Conservation (phyloP, 2,113 vertebrate genomes). For the Platysternon megacephalum region DNA sequence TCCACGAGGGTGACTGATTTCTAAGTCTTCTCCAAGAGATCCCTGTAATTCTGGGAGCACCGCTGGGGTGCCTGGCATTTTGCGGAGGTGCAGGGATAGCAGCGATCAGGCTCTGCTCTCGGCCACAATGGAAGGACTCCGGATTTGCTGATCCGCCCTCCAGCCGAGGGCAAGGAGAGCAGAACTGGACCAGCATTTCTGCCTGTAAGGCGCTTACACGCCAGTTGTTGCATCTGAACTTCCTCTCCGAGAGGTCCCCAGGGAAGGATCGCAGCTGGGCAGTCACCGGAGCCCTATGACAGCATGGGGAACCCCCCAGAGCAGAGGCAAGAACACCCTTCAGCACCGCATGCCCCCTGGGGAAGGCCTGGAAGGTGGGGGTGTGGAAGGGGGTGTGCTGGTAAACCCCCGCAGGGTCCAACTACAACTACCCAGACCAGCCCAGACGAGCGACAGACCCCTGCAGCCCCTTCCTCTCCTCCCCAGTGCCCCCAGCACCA, state of each 20-base stretch:
- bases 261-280: not conserved
- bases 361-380: not conserved
- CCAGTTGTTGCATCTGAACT: not conserved
- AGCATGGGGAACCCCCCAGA: not conserved
- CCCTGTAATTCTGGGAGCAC: not conserved
- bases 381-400: not conserved
- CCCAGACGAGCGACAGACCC: not conserved
- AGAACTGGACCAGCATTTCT: not conserved
- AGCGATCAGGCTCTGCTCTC: not conserved
- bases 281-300: not conserved
- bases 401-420: not conserved
- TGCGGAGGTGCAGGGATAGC: not conserved
- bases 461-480: not conserved
- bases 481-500: not conserved
- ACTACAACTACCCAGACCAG: not conserved
- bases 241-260: not conserved
- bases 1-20: not conserved
- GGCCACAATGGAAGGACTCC: not conserved
- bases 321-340: not conserved
- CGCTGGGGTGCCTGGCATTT: not conserved
- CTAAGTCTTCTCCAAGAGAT: not conserved
- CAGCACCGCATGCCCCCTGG: not conserved
- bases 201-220: not conserved
- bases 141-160: not conserved
- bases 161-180: not conserved